These are phyloP conservation scores for Chaetoderma sp. DNA, from an alignment of 2,888 invertebrate genomes.

Conservation along the genomic window DNA sequence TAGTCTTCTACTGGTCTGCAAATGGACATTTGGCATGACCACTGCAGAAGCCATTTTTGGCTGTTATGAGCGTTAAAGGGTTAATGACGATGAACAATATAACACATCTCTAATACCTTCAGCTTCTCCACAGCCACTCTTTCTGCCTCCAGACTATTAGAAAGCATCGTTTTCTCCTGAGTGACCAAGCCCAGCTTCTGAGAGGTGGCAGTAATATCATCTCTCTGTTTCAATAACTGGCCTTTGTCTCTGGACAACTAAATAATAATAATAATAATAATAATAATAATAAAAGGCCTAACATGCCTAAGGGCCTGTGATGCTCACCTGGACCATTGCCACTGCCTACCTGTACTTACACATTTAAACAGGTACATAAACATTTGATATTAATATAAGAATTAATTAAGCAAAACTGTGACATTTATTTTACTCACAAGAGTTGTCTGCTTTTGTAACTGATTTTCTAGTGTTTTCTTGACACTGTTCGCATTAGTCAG, in stretches of 20 bases:
- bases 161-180: slow-evolving; percentile 46
- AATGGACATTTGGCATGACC: too few species aligned
- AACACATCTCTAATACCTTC: too few species aligned
- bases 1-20: too few species aligned
- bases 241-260: slow-evolving; percentile 47
- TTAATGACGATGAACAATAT: too few species aligned
- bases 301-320: too few species aligned
- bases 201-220: slow-evolving; percentile 41
- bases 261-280: neutral
- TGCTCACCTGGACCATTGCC: too few species aligned
- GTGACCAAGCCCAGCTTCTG: slow-evolving; percentile 49
- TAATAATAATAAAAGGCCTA: neutral
- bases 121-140: slow-evolving; percentile 45
- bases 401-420: too few species aligned
- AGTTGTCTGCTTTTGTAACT: slow-evolving; percentile 44
- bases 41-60: too few species aligned
- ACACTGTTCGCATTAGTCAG: slow-evolving; percentile 42
- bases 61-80: too few species aligned
- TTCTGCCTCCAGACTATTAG: slow-evolving; percentile 49
- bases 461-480: slow-evolving; percentile 45
- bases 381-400: too few species aligned
- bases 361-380: too few species aligned
- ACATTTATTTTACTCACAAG: slow-evolving; percentile 44
- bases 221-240: slow-evolving; percentile 38
- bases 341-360: too few species aligned